Evolutionary conservation across 1,140 invertebrate genomes (phyloP).

Genomic region (Papilio helenus): DNA sequence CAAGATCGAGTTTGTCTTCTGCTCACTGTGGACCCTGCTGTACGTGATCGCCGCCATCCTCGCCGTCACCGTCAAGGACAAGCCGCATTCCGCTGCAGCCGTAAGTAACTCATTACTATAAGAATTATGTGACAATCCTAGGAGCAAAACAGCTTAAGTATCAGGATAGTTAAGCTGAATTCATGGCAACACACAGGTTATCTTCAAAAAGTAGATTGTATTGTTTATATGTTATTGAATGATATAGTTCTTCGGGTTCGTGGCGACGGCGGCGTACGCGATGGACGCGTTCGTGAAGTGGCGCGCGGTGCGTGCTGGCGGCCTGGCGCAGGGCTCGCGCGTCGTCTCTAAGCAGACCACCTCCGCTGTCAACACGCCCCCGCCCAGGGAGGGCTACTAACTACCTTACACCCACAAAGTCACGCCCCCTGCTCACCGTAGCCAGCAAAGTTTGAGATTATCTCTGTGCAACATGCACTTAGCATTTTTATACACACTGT

Average conservation of each 20-base stretch:
- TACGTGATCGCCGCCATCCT: conserved; percentile 88
- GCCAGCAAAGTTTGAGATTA: background rate
- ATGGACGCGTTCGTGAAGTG: conserved; percentile 91
- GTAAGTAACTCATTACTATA: conserved; percentile 82
- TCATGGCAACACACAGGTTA: too few species aligned
- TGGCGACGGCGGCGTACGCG: conserved; percentile 89
- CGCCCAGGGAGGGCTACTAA: conserved; percentile 64
- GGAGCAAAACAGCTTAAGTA: too few species aligned
- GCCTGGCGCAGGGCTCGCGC: conserved; percentile 89
- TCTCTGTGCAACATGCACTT: background rate
- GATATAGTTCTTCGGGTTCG: conserved; percentile 93
- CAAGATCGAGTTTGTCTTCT: conserved; percentile 91
- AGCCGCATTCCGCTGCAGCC: conserved; percentile 85
- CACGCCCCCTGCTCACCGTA: background rate
- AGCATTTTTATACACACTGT: background rate
- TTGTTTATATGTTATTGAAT: conserved; percentile 44
- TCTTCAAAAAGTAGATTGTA: background rate
- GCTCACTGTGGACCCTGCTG: conserved; percentile 87
- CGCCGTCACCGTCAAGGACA: conserved; percentile 83
- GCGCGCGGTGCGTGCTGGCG: conserved; percentile 84
- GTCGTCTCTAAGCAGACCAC: conserved; percentile 85
- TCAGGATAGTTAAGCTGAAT: too few species aligned
- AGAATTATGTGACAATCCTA: background rate
- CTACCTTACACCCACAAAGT: background rate
- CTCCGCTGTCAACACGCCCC: conserved; percentile 49